phyloP scores from a whole-genome alignment of 2,888 invertebrate genomes.

The Ypsolopha sequella region DNA sequence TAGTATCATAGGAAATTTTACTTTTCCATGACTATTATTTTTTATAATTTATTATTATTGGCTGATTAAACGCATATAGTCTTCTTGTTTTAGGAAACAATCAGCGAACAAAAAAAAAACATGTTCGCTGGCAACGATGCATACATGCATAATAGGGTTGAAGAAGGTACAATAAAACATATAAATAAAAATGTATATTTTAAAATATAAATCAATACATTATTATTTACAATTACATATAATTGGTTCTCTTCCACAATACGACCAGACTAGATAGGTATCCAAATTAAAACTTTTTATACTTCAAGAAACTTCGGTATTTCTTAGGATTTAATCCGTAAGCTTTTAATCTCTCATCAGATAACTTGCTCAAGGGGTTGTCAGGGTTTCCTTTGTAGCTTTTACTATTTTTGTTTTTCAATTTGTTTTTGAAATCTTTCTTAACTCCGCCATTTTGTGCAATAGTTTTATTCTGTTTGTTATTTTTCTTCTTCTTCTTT shows the following conservation, averaged over 20 bases:
- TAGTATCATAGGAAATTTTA: too few relatives aligned
- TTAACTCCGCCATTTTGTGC: constrained; percentile 9
- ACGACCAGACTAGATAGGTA: background rate
- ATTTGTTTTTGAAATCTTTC: constrained; percentile 15
- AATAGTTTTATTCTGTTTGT: constrained; percentile 11
- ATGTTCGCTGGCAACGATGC: too few relatives aligned
- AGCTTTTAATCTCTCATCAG: constrained; percentile 87
- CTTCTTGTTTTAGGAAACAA: too few relatives aligned
- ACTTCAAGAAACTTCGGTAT: constrained; percentile 82
- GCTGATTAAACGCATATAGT: too few relatives aligned
- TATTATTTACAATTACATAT: background rate
- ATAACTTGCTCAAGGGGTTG: constrained; percentile 57
- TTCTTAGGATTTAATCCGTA: constrained; percentile 95
- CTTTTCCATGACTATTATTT: too few relatives aligned
- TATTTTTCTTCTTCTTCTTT: constrained; percentile 26
- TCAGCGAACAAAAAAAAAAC: too few relatives aligned
- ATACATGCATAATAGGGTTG: too few relatives aligned
- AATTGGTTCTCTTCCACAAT: background rate
- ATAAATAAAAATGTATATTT: too few relatives aligned
- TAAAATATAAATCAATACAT: too few relatives aligned
- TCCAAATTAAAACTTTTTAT: constrained; percentile 59
- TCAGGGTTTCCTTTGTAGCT: constrained; percentile 26
- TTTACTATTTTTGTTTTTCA: constrained; percentile 19
- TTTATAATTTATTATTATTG: too few relatives aligned
- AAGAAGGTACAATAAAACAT: too few relatives aligned